Base-by-base conservation (phyloP, 2,113 vertebrate genomes). In the Otis tarda region DNA sequence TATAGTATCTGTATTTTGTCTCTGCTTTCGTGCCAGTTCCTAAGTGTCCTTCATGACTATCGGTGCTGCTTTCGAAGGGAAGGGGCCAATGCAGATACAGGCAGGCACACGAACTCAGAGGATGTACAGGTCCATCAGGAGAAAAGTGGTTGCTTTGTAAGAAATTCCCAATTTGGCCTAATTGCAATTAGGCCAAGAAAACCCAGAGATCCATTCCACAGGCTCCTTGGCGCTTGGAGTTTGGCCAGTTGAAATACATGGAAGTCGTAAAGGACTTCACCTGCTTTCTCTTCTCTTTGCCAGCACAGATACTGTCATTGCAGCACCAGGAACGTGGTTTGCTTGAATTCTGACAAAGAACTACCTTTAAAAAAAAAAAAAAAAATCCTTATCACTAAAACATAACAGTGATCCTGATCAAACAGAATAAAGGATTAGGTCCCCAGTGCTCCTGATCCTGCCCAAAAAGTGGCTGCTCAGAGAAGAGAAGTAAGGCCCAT, bases 21-120 rank as follows among this genome's bases (percentile, higher is more conserved):
- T 78, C 60, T 43, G 41, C 35, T 22, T 24, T 78, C 30, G 3
- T 52, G 56, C 45, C 81, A 41, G 8, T 57, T 81, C 31, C 35
- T 13, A 9, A 31, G 25, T 6, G 21, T 22, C 3, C 41, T 77
- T 53, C 4, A 0, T 22, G 45, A 1, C 47, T 49, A 2, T 5
- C 52, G 12, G 67, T 6, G 28, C 65, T 71, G 25, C 77, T 78
- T 24, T 52, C 69, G 63, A 11, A 52, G 53, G 39, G 84, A 65
- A 61, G 28, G 35, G 56, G 25, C 41, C 52, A 24, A 1, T 17
- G 2, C 24, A 21, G 28, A 18, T 5, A 20, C 1, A 7, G 49
- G 30, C 45, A 47, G 0, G 0, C 28, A 19, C 4, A 3, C 27
- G 39, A 18, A 4, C 84, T 86, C 1, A 0, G 43, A 33, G 64